Evolutionary conservation across 2,113 vertebrate genomes (phyloP).

Genomic region (Misgurnus anguillicaudatus): DNA sequence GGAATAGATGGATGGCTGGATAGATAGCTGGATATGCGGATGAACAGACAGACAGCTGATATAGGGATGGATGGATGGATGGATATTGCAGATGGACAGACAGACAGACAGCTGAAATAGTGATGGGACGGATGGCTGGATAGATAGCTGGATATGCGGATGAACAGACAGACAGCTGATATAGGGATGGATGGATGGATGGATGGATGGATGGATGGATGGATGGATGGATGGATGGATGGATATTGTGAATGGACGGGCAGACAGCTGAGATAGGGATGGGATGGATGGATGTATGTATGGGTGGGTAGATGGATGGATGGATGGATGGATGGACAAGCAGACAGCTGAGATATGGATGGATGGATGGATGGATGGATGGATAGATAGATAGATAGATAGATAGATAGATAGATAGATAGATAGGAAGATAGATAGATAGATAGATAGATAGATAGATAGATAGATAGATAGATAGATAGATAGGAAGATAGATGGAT

Average conservation of each 20-base stretch:
- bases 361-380: background rate
- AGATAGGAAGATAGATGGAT: too few relatives aligned
- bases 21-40: too few relatives aligned
- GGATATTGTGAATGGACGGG: background rate
- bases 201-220: background rate
- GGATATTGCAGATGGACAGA: background rate
- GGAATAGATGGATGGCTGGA: background rate
- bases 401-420: background rate
- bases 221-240: background rate
- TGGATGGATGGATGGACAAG: background rate
- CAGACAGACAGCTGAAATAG: background rate
- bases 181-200: background rate
- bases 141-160: background rate
- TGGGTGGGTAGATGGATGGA: background rate
- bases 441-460: too few relatives aligned
- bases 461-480: background rate
- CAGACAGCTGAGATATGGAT: background rate
- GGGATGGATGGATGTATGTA: background rate
- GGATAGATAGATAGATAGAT: background rate
- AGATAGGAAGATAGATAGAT: background rate
- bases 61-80: background rate
- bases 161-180: background rate
- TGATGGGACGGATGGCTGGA: slow-evolving; percentile 5
- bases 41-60: background rate
- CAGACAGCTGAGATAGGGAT: background rate